phyloP scores from a whole-genome alignment of 2,113 vertebrate genomes.

The Cyanoderma ruficeps region DNA sequence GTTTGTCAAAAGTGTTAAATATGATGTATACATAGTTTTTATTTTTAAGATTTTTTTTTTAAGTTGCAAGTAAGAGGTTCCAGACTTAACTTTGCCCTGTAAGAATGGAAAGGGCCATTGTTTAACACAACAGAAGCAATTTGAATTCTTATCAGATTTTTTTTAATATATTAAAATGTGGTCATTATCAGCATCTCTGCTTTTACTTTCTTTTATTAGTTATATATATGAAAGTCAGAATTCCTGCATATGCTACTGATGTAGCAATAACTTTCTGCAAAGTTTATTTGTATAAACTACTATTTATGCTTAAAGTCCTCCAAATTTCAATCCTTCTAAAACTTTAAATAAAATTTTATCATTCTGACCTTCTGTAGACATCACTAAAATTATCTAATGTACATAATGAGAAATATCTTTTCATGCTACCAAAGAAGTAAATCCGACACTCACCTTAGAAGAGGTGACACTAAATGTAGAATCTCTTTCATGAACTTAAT shows the following conservation, averaged over 20 bases:
- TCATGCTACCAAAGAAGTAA: background rate
- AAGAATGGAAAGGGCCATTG: background rate
- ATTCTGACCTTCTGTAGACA: background rate
- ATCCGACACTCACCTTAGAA: background rate
- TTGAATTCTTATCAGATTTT: background rate
- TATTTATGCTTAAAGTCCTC: background rate
- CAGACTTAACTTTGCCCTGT: background rate
- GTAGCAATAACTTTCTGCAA: background rate
- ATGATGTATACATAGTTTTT: background rate
- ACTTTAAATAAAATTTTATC: background rate
- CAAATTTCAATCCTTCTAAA: background rate
- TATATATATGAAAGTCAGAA: background rate
- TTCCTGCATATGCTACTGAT: background rate
- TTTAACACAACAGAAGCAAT: background rate
- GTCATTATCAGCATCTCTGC: background rate
- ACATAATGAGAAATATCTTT: background rate
- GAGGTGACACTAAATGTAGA: background rate
- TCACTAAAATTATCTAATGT: background rate
- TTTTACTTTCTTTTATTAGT: background rate
- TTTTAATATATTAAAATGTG: background rate
- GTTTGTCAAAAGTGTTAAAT: background rate
- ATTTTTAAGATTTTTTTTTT: background rate
- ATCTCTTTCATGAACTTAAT: background rate
- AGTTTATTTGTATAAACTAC: background rate
- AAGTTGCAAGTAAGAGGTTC: background rate